A percentile compares a stretch with the other conserved stretches of the same genome.
Evolutionary conservation across 2,113 vertebrate genomes (phyloP).

Genomic region (Anguilla rostrata): DNA sequence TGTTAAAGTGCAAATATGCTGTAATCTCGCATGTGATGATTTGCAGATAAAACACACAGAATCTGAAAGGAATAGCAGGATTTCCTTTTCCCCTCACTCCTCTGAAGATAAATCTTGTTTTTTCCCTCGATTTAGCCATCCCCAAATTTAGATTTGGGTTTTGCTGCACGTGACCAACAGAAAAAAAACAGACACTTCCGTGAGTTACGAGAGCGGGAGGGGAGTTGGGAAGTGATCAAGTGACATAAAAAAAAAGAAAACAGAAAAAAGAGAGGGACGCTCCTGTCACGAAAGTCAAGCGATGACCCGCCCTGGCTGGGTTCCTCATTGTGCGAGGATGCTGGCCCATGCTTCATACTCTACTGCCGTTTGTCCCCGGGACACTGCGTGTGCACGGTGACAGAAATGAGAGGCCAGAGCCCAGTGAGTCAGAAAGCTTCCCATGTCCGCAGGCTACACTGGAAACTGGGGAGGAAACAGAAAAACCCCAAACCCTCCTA

Average conservation of each 20-base stretch:
- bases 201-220: not conserved
- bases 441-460: slow-evolving; percentile 44
- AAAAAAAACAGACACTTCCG: not conserved
- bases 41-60: not conserved
- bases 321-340: too few species aligned
- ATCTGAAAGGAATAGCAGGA: not conserved
- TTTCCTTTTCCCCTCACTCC: not conserved
- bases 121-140: not conserved
- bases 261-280: not conserved
- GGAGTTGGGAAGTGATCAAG: not conserved
- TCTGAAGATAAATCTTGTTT: not conserved
- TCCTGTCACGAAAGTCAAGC: not conserved
- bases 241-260: not conserved
- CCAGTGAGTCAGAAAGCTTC: slow-evolving; percentile 15
- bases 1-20: not conserved
- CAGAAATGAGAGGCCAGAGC: slow-evolving; percentile 38
- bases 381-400: slow-evolving; percentile 49
- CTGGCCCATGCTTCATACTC: not conserved
- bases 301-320: not conserved
- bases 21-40: not conserved
- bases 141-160: not conserved
- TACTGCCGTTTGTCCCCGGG: slow-evolving; percentile 21
- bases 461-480: slow-evolving; percentile 45
- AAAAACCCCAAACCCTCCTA: slow-evolving; percentile 39
- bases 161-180: too few species aligned